Percentiles rank a stretch among this genome's conserved stretches.
Conservation (phyloP, 2,113 vertebrate species). For the Ginglymostoma cirratum region DNA sequence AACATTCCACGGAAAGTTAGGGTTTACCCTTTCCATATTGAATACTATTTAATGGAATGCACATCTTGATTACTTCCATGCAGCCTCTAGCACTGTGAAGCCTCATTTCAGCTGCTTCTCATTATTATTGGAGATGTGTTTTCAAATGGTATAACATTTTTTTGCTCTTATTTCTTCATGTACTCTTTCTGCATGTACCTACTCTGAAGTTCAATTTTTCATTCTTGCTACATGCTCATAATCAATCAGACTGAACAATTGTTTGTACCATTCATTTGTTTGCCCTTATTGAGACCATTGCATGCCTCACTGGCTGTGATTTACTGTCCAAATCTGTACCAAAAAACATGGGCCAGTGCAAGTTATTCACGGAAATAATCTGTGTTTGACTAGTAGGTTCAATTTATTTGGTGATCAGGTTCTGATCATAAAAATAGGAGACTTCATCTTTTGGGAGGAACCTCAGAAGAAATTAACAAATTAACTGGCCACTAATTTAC, state of each 20-base stretch:
- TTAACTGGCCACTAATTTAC: not conserved
- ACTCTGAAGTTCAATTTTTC: not conserved
- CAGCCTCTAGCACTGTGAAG: too few species aligned
- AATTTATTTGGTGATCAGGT: not conserved
- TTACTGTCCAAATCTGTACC: not conserved
- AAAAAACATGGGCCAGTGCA: not conserved
- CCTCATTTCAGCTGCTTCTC: not conserved
- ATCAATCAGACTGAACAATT: not conserved
- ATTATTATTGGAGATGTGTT: not conserved
- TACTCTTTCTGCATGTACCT: not conserved
- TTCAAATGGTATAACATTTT: not conserved
- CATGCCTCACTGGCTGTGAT: not conserved
- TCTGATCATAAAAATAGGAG: not conserved
- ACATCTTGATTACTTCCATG: not conserved
- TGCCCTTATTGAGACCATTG: not conserved
- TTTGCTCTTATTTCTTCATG: not conserved
- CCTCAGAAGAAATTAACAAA: not conserved
- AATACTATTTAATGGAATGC: not conserved
- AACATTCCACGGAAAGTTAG: not conserved
- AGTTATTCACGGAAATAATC: not conserved
- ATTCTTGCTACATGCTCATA: not conserved
- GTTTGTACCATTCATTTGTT: not conserved
- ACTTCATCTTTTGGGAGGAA: not conserved
- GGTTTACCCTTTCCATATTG: not conserved
- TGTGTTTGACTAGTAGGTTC: not conserved